Evolutionary conservation across 2,888 invertebrate genomes (phyloP), one percentile per base, ranked within the genome.

Genomic region (Lasioglossum malachurum): DNA sequence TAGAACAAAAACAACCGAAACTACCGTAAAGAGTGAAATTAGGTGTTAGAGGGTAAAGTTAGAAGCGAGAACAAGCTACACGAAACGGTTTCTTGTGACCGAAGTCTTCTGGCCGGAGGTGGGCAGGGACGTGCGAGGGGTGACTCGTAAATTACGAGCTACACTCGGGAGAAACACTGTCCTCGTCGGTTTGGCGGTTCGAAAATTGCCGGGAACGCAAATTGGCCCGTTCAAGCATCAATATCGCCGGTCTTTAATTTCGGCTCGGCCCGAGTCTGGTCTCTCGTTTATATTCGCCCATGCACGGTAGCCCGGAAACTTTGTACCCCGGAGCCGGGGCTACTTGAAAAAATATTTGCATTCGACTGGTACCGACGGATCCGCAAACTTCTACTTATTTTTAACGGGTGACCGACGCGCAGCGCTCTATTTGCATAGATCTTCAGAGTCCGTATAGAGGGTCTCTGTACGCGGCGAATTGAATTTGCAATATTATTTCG

Each of bases 341-440:
- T 72, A 80, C 89, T 87, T 87, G 75, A 78, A 89, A 92, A 93
- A 94, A 94, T 93, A 93, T 94, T 93, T 93, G 91, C 93, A 91
- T 93, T 91, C 91, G 90, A 88, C 92, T 90, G 91, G 93, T 91
- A 91, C 89, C 89, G 71, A 76, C 76, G 74, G 82, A 77, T 85
- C 76, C 81, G 88, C 86, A 75, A 85, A 82, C 90, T 87, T 87
- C 87, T 88, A 86, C 91, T 91, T 91, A 83, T 91, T 89, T 91
- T 89, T 86, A 84, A 84, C 87, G 73, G 80, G 10, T 44, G 12
- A 27, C 7, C 38, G 35, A 12, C 44, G 88, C 88, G 89, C 84
- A 80, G 81, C 86, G 82, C 84, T 80, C 81, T 92, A 91, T 93
- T 93, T 93, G 92, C 92, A 93, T 89, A 87, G 92, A 91, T 93